A percentile compares a stretch with the other conserved stretches of the same genome.
Evolutionary conservation across 2,888 invertebrate species (phyloP).

Genomic region (Nymphalis c-album): DNA sequence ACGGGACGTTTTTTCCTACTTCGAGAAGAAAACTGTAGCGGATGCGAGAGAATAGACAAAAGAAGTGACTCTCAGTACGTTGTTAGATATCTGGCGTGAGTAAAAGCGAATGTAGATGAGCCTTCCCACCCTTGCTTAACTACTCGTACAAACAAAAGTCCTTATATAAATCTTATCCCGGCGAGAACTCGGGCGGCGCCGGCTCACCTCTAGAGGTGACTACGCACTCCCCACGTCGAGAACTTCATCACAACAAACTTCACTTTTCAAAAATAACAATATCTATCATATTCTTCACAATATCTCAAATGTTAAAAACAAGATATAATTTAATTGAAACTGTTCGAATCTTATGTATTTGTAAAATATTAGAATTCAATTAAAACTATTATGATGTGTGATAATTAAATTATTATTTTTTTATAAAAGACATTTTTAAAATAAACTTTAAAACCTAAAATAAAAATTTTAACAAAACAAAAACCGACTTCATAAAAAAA

Average conservation of each 20-base stretch:
- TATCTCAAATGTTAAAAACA: slow-evolving; percentile 2
- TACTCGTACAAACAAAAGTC: slow-evolving; percentile 80
- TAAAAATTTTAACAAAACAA: too few species aligned
- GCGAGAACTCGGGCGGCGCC: slow-evolving; percentile 66
- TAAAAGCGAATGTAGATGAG: slow-evolving; percentile 77
- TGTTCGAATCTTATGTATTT: too few species aligned
- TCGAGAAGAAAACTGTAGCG: slow-evolving; percentile 69
- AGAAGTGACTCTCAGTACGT: slow-evolving; percentile 63
- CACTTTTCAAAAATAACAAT: slow-evolving; percentile 18
- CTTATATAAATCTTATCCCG: slow-evolving; percentile 79
- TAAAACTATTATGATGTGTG: background rate
- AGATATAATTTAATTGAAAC: background rate
- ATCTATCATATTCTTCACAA: slow-evolving; percentile 3
- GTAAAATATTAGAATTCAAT: too few species aligned
- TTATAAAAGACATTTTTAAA: too few species aligned
- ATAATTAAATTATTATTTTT: too few species aligned
- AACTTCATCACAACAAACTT: slow-evolving; percentile 64
- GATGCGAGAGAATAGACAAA: slow-evolving; percentile 75
- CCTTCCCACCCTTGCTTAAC: slow-evolving; percentile 65
- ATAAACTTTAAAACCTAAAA: background rate
- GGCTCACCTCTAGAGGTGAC: slow-evolving; percentile 65
- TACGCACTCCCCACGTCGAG: slow-evolving; percentile 60
- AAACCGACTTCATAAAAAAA: too few species aligned
- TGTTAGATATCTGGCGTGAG: slow-evolving; percentile 68
- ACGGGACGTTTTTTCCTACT: slow-evolving; percentile 66